Evolutionary conservation across 23 tunicate genomes (phyloP), one percentile per base, ranked within the genome.

Genomic region (Clavelina lepadiformis): DNA sequence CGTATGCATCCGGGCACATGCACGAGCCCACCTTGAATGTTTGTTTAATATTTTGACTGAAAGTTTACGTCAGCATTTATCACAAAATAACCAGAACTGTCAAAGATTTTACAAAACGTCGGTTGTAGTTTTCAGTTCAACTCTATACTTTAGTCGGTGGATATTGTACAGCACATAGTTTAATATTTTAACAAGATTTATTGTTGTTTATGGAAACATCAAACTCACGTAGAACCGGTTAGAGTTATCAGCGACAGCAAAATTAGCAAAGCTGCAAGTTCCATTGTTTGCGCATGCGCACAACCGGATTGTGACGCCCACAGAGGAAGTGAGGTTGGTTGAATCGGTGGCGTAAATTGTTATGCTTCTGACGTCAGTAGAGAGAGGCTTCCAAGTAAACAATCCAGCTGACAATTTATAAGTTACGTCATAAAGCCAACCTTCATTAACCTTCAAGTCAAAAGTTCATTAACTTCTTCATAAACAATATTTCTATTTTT

Each of bases 371-470:
- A 29, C 68, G 25, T 38, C 35, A 19, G 49, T 3, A 23, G 67
- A 56, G 6, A 58, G 38, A 46, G 96, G 96, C 15, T 82, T 88
- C 86, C 82, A 88, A 31, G 77, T 61, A 52, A 88, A 88, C 0
- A 67, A 0, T 1, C 96, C 96, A 67, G 69, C 87, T 88, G 73
- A 15, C 32, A 58, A n/a, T n/a, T n/a, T n/a, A n/a, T n/a, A n/a
- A n/a, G n/a, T n/a, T n/a, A n/a, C n/a, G n/a, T n/a, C n/a, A n/a
- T n/a, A n/a, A n/a, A n/a, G n/a, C n/a, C n/a, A 27, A 66, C n/a
- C n/a, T n/a, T n/a, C n/a, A n/a, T n/a, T n/a, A n/a, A n/a, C n/a
- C n/a, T n/a, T n/a, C n/a, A n/a, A n/a, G n/a, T n/a, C n/a, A n/a
- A n/a, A n/a, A n/a, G n/a, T n/a, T n/a, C n/a, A 0, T 44, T n/a